Percentiles rank a stretch among this genome's conserved stretches.
Evolutionary conservation across 1,140 invertebrate genomes (phyloP).

Genomic region (Piezodorus guildinii): DNA sequence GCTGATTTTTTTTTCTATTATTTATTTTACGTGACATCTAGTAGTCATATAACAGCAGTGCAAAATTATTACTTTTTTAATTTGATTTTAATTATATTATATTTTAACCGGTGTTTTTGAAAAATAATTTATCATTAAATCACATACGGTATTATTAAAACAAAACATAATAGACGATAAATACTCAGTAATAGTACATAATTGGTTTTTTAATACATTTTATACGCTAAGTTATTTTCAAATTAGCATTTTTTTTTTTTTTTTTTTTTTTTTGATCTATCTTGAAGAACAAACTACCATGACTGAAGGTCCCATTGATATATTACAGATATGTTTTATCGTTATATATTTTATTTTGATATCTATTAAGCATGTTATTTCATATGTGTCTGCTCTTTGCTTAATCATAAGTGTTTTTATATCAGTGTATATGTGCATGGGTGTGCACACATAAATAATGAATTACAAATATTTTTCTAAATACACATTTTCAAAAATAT

Average conservation of each 20-base stretch:
- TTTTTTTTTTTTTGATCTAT: no score
- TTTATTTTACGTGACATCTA: not conserved
- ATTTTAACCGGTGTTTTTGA: no score
- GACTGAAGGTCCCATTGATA: not conserved
- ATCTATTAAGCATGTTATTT: constrained; percentile 8
- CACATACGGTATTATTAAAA: no score
- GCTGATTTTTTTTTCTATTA: constrained; percentile 7
- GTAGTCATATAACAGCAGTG: constrained; percentile 4
- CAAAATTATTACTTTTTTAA: not conserved
- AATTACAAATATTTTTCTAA: not conserved
- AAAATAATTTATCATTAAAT: no score
- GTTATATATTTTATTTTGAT: not conserved
- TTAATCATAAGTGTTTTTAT: constrained; percentile 16
- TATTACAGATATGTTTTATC: not conserved
- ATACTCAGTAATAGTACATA: no score
- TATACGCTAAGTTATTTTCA: no score
- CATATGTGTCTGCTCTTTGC: constrained; percentile 16
- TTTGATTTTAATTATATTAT: no score
- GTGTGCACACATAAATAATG: constrained; percentile 11
- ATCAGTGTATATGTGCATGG: constrained; percentile 21
- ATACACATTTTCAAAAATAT: not conserved
- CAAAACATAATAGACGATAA: no score
- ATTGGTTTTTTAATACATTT: no score
- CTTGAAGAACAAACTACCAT: no score
- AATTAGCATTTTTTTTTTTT: no score